A percentile compares a stretch with the other conserved stretches of the same genome.
phyloP scores from a whole-genome alignment of 2,113 vertebrate genomes.

The Aleadryas rufinucha region DNA sequence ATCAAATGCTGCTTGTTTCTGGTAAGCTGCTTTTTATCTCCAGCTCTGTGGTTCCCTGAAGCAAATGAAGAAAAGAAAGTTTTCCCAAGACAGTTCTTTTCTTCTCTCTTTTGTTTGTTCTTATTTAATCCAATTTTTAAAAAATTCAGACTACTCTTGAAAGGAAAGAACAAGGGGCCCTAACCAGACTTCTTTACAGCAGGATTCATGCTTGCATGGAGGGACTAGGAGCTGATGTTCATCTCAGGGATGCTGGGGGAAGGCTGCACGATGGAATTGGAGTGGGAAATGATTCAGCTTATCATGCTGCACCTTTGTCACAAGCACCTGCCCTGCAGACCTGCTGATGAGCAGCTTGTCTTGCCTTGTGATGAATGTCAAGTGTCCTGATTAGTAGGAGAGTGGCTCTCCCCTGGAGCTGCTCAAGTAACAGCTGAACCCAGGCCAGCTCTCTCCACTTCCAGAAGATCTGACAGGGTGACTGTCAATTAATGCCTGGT shows the following conservation, averaged over 20 bases:
- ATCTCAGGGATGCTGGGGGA: background rate
- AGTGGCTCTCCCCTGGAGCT: background rate
- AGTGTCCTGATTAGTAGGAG: background rate
- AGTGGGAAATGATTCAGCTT: background rate
- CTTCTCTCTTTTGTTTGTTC: background rate
- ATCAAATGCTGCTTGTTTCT: conserved; percentile 58
- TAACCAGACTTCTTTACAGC: background rate
- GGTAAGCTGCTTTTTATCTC: conserved; percentile 38
- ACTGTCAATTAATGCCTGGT: background rate
- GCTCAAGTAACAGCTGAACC: background rate
- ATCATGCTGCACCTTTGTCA: background rate
- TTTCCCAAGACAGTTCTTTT: conserved; percentile 24
- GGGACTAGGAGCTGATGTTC: background rate
- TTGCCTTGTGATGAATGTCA: background rate
- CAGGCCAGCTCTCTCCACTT: background rate
- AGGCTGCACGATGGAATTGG: background rate
- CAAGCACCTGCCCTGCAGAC: background rate
- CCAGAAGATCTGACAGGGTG: background rate
- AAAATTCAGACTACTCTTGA: background rate
- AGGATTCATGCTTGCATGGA: background rate
- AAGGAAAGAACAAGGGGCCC: background rate
- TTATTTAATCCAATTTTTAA: background rate
- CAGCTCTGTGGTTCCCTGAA: background rate
- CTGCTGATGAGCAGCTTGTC: background rate
- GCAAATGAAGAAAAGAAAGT: background rate